phyloP scores from a whole-genome alignment of 2,888 invertebrate genomes.

The Macaria notata region DNA sequence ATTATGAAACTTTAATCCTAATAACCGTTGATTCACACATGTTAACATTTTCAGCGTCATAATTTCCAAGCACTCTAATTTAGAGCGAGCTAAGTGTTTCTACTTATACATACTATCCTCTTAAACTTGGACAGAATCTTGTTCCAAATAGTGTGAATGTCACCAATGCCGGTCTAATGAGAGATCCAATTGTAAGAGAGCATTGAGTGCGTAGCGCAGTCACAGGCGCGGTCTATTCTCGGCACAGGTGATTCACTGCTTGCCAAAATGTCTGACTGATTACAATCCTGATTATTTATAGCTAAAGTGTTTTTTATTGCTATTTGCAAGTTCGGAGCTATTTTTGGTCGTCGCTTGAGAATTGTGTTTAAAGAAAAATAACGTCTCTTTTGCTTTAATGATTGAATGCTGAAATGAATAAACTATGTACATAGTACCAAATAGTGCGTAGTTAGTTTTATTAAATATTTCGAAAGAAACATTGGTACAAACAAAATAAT shows the following conservation, averaged over 20 bases:
- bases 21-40: too few relatives aligned
- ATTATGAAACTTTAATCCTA: too few relatives aligned
- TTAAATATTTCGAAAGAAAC: too few relatives aligned
- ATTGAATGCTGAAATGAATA: too few relatives aligned
- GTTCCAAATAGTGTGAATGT: constrained; percentile 18
- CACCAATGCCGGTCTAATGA: constrained; percentile 25
- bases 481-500: too few relatives aligned
- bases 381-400: too few relatives aligned
- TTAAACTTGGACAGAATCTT: constrained; percentile 1
- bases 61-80: too few relatives aligned
- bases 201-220: constrained; percentile 20
- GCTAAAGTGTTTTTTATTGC: constrained; percentile 1
- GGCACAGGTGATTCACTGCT: constrained; percentile 32
- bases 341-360: not conserved
- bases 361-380: too few relatives aligned
- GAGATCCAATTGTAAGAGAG: constrained; percentile 27
- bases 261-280: constrained; percentile 36
- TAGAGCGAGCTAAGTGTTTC: too few relatives aligned
- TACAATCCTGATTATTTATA: constrained; percentile 27
- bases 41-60: too few relatives aligned
- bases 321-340: not conserved
- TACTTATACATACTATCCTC: not conserved
- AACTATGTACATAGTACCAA: too few relatives aligned
- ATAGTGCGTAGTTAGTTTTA: too few relatives aligned
- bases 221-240: constrained; percentile 24